A percentile compares a stretch with the other conserved stretches of the same genome.
These are phyloP conservation scores for Trachurus trachurus DNA, from an alignment of 2,797 vertebrate species.

Conservation along the genomic window DNA sequence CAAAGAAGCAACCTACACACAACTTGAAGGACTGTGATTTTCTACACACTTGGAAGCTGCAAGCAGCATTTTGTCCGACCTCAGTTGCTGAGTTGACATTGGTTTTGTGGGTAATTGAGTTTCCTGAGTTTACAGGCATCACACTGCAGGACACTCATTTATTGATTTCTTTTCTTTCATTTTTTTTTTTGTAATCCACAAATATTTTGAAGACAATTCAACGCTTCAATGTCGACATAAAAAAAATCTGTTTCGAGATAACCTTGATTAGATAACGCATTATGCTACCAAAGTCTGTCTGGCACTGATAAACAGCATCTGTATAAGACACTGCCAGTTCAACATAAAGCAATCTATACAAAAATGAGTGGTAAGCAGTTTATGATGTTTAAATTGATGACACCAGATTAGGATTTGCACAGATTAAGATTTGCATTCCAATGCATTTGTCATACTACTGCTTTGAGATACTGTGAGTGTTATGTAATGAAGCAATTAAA, in stretches of 20 bases:
- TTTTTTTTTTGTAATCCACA: conserved; percentile 20
- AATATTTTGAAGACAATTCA: conserved; percentile 7
- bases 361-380: not conserved
- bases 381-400: not conserved
- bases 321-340: not conserved
- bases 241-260: not conserved
- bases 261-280: not conserved
- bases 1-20: conserved; percentile 59
- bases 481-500: conserved; percentile 22
- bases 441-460: not conserved
- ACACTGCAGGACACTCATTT: not conserved
- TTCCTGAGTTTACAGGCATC: conserved; percentile 7
- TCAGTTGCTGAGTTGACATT: conserved; percentile 40
- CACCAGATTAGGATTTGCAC: conserved; percentile 11
- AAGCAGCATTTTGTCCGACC: conserved; percentile 46
- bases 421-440: conserved; percentile 12
- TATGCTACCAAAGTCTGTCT: not conserved
- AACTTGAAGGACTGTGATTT: conserved; percentile 47
- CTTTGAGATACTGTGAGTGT: not conserved
- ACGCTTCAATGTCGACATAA: not conserved
- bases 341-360: not conserved
- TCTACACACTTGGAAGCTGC: conserved; percentile 50
- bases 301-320: conserved; percentile 8
- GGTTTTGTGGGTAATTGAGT: conserved; percentile 14
- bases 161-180: conserved; percentile 36